These are phyloP conservation scores for Dicyrtoma fusca DNA, from an alignment of 2,888 invertebrate genomes.

Conservation along the genomic window DNA sequence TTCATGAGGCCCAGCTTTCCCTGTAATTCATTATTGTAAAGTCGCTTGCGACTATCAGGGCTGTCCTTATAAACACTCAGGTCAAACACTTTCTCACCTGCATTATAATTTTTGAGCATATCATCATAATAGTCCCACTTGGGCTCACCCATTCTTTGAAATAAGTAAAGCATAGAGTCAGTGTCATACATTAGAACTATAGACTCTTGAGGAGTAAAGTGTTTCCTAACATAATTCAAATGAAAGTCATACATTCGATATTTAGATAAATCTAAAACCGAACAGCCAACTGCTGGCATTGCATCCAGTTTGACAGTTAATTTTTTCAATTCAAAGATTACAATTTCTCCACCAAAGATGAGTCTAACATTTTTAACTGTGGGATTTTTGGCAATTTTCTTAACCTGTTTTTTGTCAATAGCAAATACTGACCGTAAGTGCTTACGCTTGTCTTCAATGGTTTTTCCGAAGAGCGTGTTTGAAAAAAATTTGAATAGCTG, in stretches of 20 bases:
- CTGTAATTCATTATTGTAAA: neutral
- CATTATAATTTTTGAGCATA: slow-evolving; percentile 6
- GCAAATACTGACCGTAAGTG: neutral
- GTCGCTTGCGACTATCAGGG: neutral
- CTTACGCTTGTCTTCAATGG: neutral
- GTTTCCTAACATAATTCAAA: slow-evolving; percentile 13
- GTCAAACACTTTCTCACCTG: slow-evolving; percentile 13
- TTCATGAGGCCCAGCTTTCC: slow-evolving; percentile 17
- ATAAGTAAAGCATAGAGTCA: slow-evolving; percentile 15
- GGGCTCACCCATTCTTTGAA: too few species aligned
- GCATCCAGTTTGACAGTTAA: slow-evolving; percentile 11
- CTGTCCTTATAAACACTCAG: slow-evolving; percentile 9
- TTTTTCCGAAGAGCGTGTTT: slow-evolving; percentile 26
- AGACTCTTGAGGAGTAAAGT: neutral
- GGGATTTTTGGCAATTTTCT: neutral
- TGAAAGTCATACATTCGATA: slow-evolving; percentile 27
- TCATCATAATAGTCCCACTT: slow-evolving; percentile 9
- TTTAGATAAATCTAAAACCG: neutral
- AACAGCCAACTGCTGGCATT: slow-evolving; percentile 3
- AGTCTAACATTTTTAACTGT: neutral
- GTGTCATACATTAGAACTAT: slow-evolving; percentile 21
- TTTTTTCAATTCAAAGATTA: neutral
- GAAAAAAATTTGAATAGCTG: slow-evolving; percentile 34
- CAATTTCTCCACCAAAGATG: neutral
- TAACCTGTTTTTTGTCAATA: neutral